A percentile compares a stretch with the other conserved stretches of the same genome.
Evolutionary conservation across 2,113 vertebrate genomes (phyloP).

Genomic region (Apus apus): DNA sequence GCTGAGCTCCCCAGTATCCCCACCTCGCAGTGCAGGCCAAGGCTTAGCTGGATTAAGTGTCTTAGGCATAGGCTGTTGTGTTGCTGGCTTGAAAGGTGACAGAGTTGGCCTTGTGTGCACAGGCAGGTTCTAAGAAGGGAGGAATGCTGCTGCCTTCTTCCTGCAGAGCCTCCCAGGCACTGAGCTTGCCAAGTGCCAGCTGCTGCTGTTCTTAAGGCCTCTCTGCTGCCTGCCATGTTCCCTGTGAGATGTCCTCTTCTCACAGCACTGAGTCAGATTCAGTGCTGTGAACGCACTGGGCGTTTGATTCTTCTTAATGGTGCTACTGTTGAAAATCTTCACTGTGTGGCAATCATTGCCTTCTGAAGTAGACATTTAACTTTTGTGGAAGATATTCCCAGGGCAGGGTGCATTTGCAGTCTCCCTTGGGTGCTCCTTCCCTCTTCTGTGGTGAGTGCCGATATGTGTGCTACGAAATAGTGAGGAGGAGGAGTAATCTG

Average conservation of each 20-base stretch:
- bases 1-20: not conserved
- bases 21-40: accelerated
- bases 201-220: not conserved
- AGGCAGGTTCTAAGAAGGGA: not conserved
- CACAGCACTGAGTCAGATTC: too few species aligned
- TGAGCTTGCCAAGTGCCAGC: accelerated
- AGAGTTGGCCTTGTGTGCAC: not conserved
- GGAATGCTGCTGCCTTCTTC: not conserved
- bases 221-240: not conserved
- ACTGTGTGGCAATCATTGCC: not conserved
- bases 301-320: not conserved
- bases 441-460: not conserved
- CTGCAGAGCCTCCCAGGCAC: not conserved
- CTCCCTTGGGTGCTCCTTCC: not conserved
- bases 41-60: accelerated
- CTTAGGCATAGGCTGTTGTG: not conserved
- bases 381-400: not conserved
- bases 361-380: not conserved
- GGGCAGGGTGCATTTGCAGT: not conserved
- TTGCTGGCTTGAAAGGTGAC: not conserved
- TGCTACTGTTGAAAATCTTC: not conserved
- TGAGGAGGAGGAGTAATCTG: not conserved
- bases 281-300: not conserved
- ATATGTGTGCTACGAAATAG: not conserved
- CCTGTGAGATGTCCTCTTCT: not conserved